Base-by-base conservation (phyloP, 2,797 vertebrate species). In the Lepilemur septentrionalis region DNA sequence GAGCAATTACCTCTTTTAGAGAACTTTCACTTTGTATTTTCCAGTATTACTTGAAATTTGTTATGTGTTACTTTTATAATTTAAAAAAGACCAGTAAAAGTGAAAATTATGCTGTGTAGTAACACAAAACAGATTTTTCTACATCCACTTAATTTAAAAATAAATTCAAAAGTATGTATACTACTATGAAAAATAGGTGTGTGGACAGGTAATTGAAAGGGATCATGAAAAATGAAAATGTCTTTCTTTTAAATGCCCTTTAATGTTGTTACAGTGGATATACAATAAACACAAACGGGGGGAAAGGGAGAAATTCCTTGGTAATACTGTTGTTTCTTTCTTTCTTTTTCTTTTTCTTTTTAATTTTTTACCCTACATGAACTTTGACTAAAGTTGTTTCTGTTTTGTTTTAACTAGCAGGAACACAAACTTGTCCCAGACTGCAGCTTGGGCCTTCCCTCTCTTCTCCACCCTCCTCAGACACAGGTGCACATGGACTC, bases 161-260 rank as follows among this genome's bases (percentile, higher is more conserved):
- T 57, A 69, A 79, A 88, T 61, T 65, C 17, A 23, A 32, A 72
- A 78, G 46, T 28, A 38, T 35, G 11, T 78, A 23, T 9, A 35
- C 5, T 14, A n/a, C 43, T 79, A 52, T 83, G 38, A 96, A 85
- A 92, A 78, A 61, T 7, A 84, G 6, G 9, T 75, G 12, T 55
- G 59, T n/a, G 57, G 35, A 52, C 23, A 59, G 15, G 3, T 8
- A 88, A 70, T 69, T 84, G 43, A 96, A 92, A 72, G 63, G 6
- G 43, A 72, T 72, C 25, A 13, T 63, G 25, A 82, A 80, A 88
- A 55, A 50, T 57, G 55, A 75, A 69, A 72, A 79, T 20, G 3
- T 48, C 55, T 79, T 73, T 12, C 30, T 93, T 91, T 80, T 84
- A 75, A 23, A 70, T 81, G 78, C 90, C 48, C 48, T 93, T 97